A percentile compares a stretch with the other conserved stretches of the same genome.
Evolutionary conservation across 2,888 invertebrate species (phyloP).

Genomic region (Drosophila kuntzei): DNA sequence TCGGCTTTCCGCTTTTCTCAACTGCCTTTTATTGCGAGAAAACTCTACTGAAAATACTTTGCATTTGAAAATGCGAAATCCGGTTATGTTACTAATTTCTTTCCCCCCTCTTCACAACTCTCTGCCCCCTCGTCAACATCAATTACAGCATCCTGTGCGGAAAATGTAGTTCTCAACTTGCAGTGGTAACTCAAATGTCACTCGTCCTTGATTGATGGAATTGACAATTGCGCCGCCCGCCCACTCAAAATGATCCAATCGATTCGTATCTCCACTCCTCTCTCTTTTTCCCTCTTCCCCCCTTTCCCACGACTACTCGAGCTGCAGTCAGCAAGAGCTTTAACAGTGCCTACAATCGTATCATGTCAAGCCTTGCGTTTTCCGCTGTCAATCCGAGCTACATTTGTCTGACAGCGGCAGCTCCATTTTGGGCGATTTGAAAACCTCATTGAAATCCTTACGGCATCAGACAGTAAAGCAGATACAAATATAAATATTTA

Average conservation of each 20-base stretch:
- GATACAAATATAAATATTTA: not conserved
- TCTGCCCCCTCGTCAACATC: conserved; percentile 49
- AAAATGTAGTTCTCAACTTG: conserved; percentile 53
- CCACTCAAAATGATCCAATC: conserved; percentile 12
- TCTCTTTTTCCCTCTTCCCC: too few species aligned
- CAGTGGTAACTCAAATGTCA: conserved; percentile 69
- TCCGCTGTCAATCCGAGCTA: conserved; percentile 65
- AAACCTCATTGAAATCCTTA: conserved; percentile 26
- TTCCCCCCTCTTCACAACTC: not conserved
- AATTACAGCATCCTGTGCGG: conserved; percentile 60
- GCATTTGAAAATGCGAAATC: conserved; percentile 70
- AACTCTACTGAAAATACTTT: conserved; percentile 62
- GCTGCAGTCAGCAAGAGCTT: conserved; percentile 24
- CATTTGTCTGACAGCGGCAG: conserved; percentile 71
- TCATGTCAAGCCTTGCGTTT: conserved; percentile 63
- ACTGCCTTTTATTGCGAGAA: conserved; percentile 47
- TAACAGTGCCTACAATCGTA: conserved; percentile 39
- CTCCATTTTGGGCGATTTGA: conserved; percentile 65
- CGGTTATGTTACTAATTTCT: conserved; percentile 73
- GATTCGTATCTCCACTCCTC: conserved; percentile 1
- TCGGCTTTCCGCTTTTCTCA: conserved; percentile 66
- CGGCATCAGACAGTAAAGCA: not conserved
- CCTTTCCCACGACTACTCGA: not conserved
- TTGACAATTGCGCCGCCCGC: conserved; percentile 76
- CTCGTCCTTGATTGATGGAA: conserved; percentile 71